Conservation (phyloP, 2,797 vertebrate genomes). For the Melanotaenia maccullochi region DNA sequence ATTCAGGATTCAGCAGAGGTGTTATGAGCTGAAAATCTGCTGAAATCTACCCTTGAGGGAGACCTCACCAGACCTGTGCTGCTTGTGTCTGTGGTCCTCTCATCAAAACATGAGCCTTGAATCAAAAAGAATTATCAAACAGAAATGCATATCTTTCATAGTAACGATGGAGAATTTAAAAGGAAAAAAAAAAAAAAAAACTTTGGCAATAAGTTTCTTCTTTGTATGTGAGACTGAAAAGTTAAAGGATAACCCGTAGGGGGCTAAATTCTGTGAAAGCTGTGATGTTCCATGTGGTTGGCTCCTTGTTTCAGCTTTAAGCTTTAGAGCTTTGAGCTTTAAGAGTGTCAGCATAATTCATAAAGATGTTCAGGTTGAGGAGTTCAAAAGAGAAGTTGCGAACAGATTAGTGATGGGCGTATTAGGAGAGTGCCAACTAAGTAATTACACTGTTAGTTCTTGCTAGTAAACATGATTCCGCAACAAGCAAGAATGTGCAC, state of each 20-base stretch:
- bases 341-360: slow-evolving; percentile 62
- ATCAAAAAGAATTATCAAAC: slow-evolving; percentile 67
- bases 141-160: slow-evolving; percentile 56
- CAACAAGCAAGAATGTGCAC: no score
- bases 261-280: slow-evolving; percentile 49
- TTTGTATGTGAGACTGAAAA: slow-evolving; percentile 35
- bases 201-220: slow-evolving; percentile 15
- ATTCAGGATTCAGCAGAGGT: slow-evolving; percentile 25
- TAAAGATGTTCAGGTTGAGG: slow-evolving; percentile 31
- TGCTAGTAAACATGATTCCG: no score
- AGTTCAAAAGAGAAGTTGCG: slow-evolving; percentile 50
- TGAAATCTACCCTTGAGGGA: slow-evolving; percentile 51
- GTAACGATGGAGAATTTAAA: slow-evolving; percentile 36
- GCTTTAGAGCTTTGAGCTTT: slow-evolving; percentile 43
- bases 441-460: slow-evolving; percentile 6
- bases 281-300: slow-evolving; percentile 22
- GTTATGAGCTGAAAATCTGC: slow-evolving; percentile 52
- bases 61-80: slow-evolving; percentile 25
- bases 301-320: slow-evolving; percentile 51
- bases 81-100: slow-evolving; percentile 49
- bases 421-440: slow-evolving; percentile 4
- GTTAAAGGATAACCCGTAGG: slow-evolving; percentile 47
- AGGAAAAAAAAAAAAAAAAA: slow-evolving; percentile 21
- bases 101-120: slow-evolving; percentile 51
- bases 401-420: slow-evolving; percentile 12